These are phyloP conservation scores for Neuroterus valhalla DNA, from an alignment of 1,140 invertebrate species.

Conservation along the genomic window DNA sequence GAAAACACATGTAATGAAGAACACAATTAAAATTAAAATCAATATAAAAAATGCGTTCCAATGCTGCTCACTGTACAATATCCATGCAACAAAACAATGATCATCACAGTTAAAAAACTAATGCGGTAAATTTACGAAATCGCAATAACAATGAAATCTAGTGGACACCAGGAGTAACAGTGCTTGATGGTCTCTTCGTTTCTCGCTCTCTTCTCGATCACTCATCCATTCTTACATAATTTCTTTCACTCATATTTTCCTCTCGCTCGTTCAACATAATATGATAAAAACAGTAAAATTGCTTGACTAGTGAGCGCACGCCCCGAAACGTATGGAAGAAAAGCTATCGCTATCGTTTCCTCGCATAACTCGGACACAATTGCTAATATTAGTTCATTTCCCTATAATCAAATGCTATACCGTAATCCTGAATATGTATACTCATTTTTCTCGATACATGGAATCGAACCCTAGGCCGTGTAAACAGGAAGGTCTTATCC, in stretches of 20 bases:
- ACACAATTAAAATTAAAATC: neutral
- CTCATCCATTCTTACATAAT: slow-evolving; percentile 41
- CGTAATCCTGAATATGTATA: slow-evolving; percentile 42
- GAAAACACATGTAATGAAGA: neutral
- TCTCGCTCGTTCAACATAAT: slow-evolving; percentile 44
- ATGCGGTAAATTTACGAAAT: slow-evolving; percentile 49
- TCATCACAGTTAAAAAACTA: slow-evolving; percentile 59
- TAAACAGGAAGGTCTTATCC: slow-evolving; percentile 1
- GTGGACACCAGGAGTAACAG: slow-evolving; percentile 51
- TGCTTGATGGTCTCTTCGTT: slow-evolving; percentile 30
- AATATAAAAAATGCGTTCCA: neutral
- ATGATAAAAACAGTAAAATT: slow-evolving; percentile 66
- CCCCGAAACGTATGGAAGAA: slow-evolving; percentile 66
- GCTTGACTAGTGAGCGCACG: slow-evolving; percentile 73
- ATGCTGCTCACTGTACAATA: slow-evolving; percentile 34
- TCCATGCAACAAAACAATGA: slow-evolving; percentile 35
- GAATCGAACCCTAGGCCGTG: slow-evolving; percentile 15
- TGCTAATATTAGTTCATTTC: slow-evolving; percentile 43
- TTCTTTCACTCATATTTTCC: slow-evolving; percentile 5
- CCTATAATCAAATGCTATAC: slow-evolving; percentile 51
- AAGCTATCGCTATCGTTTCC: slow-evolving; percentile 56
- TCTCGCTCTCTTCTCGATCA: slow-evolving; percentile 12
- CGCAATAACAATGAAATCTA: slow-evolving; percentile 55
- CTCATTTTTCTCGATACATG: slow-evolving; percentile 10
- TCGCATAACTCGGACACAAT: slow-evolving; percentile 47